These are phyloP conservation scores for Musca domestica DNA, from an alignment of 1,140 invertebrate genomes.

Conservation along the genomic window DNA sequence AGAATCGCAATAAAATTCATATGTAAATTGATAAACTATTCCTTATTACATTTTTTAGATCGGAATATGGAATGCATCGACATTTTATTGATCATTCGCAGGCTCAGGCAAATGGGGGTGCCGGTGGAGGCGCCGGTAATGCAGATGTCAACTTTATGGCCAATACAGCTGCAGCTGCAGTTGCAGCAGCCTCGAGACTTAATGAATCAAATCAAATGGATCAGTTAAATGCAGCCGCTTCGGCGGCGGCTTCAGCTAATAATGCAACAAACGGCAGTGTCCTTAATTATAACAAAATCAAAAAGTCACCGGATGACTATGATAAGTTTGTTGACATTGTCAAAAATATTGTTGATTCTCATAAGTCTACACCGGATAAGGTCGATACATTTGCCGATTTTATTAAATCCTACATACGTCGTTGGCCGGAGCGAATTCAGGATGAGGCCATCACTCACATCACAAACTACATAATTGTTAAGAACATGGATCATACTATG, in stretches of 20 bases:
- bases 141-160: constrained; percentile 51
- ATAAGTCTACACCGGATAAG: constrained; percentile 48
- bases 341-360: constrained; percentile 51
- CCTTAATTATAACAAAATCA: constrained; percentile 47
- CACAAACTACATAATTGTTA: constrained; percentile 51
- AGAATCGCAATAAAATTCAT: neutral
- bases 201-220: constrained; percentile 29
- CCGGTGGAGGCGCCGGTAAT: constrained; percentile 32
- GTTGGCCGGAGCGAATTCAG: constrained; percentile 49
- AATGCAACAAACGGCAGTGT: constrained; percentile 42
- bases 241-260: constrained; percentile 2
- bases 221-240: constrained; percentile 37
- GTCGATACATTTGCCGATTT: constrained; percentile 50
- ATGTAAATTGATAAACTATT: neutral
- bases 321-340: constrained; percentile 52
- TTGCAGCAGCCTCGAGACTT: constrained; percentile 40
- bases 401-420: constrained; percentile 50
- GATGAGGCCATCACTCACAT: constrained; percentile 52
- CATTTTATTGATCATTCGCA: constrained; percentile 53
- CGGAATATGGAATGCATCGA: constrained; percentile 52
- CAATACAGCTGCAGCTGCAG: constrained; percentile 47
- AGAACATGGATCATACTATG: constrained; percentile 52
- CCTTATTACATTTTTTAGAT: constrained; percentile 32
- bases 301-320: constrained; percentile 51
- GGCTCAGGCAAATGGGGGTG: constrained; percentile 45